Percentiles rank a stretch among this genome's conserved stretches.
Evolutionary conservation across 2,113 vertebrate genomes (phyloP).

Genomic region (Drymodes brunneopygia): DNA sequence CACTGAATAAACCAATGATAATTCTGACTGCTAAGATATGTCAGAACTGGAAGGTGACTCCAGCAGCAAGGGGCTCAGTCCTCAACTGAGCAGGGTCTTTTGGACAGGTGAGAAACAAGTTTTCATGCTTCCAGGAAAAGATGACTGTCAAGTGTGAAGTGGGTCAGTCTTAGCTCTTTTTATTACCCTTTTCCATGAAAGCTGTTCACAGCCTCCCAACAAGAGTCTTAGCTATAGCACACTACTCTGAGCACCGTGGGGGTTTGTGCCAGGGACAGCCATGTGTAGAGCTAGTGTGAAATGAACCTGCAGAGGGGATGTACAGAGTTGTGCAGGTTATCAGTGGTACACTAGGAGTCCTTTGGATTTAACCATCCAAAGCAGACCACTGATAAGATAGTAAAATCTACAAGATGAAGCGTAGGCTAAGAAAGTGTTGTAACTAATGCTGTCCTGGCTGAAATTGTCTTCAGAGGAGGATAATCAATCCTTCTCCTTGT

Average conservation of each 20-base stretch:
- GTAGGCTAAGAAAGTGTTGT: background rate
- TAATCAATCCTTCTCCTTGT: background rate
- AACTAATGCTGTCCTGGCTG: background rate
- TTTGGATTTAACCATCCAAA: background rate
- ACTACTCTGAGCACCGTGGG: rapidly evolving
- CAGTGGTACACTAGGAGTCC: background rate
- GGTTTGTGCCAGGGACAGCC: background rate
- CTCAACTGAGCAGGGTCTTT: background rate
- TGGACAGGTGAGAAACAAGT: background rate
- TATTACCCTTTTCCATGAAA: background rate
- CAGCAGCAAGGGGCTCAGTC: background rate
- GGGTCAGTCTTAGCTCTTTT: background rate
- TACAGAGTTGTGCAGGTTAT: background rate
- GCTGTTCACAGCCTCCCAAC: background rate
- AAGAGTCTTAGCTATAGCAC: rapidly evolving
- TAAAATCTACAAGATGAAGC: background rate
- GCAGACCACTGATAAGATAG: background rate
- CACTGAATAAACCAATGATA: background rate
- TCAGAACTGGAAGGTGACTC: background rate
- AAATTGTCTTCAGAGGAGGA: background rate
- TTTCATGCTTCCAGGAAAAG: background rate
- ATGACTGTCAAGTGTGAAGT: background rate
- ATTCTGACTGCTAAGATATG: background rate
- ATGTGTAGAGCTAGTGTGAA: background rate
- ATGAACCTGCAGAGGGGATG: background rate